Conservation (phyloP, 2,797 vertebrate genomes). For the Chelon auratus region DNA sequence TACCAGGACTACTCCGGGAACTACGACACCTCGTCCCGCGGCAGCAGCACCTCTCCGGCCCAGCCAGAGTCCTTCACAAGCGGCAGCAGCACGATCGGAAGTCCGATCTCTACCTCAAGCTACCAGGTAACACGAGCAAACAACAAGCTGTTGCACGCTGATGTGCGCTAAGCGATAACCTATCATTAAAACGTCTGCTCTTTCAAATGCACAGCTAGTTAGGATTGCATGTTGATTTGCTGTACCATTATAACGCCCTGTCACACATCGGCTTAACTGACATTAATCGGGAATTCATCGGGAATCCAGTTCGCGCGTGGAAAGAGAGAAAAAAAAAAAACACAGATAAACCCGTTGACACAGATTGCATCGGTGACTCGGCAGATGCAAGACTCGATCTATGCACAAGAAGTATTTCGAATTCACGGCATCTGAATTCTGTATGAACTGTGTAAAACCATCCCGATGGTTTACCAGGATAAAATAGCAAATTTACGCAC, state of each 20-base stretch:
- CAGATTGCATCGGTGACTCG: slow-evolving; percentile 40
- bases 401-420: slow-evolving; percentile 7
- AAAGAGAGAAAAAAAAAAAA: neutral
- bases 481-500: neutral
- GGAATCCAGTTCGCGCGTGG: neutral
- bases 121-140: slow-evolving; percentile 86
- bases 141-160: neutral
- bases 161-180: too few relatives aligned
- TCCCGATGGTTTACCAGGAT: neutral
- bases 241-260: neutral
- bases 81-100: slow-evolving; percentile 88
- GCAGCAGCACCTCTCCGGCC: slow-evolving; percentile 96
- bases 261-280: neutral
- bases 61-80: slow-evolving; percentile 94
- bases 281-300: slow-evolving; percentile 13
- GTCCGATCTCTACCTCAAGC: slow-evolving; percentile 87
- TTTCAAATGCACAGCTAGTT: neutral
- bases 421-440: neutral
- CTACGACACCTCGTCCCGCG: slow-evolving; percentile 98
- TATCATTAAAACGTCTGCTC: neutral
- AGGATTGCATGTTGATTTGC: neutral
- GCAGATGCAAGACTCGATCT: slow-evolving; percentile 30
- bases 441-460: neutral
- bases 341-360: slow-evolving; percentile 34
- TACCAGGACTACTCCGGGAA: slow-evolving; percentile 98